These are phyloP conservation scores for Irena cyanogastra DNA, from an alignment of 2,113 vertebrate genomes.

Conservation along the genomic window DNA sequence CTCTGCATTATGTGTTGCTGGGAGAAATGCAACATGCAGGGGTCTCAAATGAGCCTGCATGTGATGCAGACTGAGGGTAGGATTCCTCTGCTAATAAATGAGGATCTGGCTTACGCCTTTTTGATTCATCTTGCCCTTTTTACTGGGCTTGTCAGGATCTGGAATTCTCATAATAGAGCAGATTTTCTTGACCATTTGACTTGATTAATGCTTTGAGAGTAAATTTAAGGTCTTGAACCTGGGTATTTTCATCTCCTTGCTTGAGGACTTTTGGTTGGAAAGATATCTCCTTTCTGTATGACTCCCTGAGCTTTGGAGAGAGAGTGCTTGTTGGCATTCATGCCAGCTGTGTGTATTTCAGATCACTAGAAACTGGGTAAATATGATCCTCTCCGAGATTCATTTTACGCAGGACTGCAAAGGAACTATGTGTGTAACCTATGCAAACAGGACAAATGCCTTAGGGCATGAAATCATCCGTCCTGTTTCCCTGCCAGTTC, in stretches of 20 bases:
- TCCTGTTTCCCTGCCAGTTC: conserved; percentile 8
- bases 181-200: not conserved
- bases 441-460: not conserved
- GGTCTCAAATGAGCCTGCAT: not conserved
- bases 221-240: not conserved
- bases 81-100: not conserved
- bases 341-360: not conserved
- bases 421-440: not conserved
- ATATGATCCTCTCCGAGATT: not conserved
- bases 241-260: not conserved
- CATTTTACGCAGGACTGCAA: not conserved
- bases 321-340: not conserved
- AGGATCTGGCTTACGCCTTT: not conserved
- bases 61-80: not conserved
- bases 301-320: not conserved
- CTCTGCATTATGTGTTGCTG: not conserved
- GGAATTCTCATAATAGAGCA: not conserved
- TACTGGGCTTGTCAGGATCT: not conserved
- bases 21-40: not conserved
- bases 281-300: not conserved
- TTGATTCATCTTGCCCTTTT: not conserved
- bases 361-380: not conserved
- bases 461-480: not conserved
- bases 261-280: not conserved
- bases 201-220: not conserved